Conservation (phyloP, 92 coral and sea anemone species). For the Phenganax subtilis region DNA sequence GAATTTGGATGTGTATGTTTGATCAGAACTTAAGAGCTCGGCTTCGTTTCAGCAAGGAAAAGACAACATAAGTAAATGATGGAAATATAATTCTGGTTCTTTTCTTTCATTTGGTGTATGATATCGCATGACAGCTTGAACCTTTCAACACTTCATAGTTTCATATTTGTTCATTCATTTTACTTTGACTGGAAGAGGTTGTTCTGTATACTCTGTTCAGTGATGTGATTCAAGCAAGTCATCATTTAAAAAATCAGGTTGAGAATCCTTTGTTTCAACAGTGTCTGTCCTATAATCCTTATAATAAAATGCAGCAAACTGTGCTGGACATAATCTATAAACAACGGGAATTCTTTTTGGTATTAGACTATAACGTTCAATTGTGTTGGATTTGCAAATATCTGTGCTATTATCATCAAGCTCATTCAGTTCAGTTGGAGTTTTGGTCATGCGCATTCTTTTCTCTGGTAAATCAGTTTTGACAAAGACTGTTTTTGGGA, state of each 20-base stretch:
- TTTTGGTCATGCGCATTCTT: background rate
- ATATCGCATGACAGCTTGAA: conserved; percentile 49
- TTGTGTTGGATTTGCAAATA: no score
- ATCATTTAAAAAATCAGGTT: conserved; percentile 24
- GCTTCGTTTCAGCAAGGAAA: conserved; percentile 48
- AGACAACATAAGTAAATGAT: background rate
- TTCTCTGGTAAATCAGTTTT: background rate
- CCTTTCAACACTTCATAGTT: conserved; percentile 47
- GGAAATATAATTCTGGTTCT: no score
- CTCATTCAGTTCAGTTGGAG: background rate
- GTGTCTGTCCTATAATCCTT: conserved; percentile 35
- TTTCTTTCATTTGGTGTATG: no score
- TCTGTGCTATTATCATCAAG: background rate
- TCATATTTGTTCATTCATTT: conserved; percentile 12
- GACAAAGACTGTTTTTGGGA: background rate
- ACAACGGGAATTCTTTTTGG: background rate
- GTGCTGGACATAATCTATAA: conserved; percentile 45
- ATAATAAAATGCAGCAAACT: conserved; percentile 48
- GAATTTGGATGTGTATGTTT: conserved; percentile 37
- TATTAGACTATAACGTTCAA: background rate
- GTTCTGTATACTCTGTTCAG: background rate
- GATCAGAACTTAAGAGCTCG: conserved; percentile 44
- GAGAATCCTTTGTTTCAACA: background rate
- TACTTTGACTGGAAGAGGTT: conserved; percentile 41
- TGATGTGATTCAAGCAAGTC: conserved; percentile 30